A percentile compares a stretch with the other conserved stretches of the same genome.
Evolutionary conservation across 2,888 invertebrate species (phyloP).

Genomic region (Microchrysa polita): DNA sequence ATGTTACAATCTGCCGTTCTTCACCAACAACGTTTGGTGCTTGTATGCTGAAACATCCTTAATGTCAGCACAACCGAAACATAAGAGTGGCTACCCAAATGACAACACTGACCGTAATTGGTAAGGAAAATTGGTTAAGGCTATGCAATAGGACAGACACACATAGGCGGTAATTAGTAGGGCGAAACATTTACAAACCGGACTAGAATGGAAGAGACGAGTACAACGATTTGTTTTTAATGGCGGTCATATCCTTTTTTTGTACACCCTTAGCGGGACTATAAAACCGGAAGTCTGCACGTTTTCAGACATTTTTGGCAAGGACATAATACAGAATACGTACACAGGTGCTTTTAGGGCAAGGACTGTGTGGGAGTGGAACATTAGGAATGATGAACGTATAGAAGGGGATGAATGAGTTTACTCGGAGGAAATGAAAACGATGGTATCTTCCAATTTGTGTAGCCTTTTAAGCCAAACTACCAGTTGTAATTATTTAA

Average conservation of each 20-base stretch:
- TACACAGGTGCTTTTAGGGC: background rate
- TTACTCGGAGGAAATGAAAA: no score
- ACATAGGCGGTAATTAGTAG: constrained; percentile 16
- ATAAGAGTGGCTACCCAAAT: background rate
- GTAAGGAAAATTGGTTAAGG: background rate
- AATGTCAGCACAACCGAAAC: background rate
- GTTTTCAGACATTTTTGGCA: background rate
- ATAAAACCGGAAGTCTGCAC: constrained; percentile 7
- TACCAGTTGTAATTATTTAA: no score
- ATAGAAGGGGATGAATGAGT: no score
- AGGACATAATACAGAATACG: no score
- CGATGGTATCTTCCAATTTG: no score
- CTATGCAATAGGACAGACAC: background rate
- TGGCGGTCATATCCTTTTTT: constrained; percentile 33
- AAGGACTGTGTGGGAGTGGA: background rate
- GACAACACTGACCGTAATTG: constrained; percentile 1
- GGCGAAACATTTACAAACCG: constrained; percentile 1
- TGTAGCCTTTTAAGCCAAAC: no score
- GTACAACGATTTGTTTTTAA: constrained; percentile 33
- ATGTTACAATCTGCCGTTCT: background rate
- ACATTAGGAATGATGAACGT: no score
- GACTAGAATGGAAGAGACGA: constrained; percentile 13
- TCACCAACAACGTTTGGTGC: background rate
- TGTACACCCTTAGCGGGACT: background rate
- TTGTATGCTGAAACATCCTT: background rate